A percentile compares a stretch with the other conserved stretches of the same genome.
Conservation (phyloP, 2,113 vertebrate species). For the Microtus ochrogaster region DNA sequence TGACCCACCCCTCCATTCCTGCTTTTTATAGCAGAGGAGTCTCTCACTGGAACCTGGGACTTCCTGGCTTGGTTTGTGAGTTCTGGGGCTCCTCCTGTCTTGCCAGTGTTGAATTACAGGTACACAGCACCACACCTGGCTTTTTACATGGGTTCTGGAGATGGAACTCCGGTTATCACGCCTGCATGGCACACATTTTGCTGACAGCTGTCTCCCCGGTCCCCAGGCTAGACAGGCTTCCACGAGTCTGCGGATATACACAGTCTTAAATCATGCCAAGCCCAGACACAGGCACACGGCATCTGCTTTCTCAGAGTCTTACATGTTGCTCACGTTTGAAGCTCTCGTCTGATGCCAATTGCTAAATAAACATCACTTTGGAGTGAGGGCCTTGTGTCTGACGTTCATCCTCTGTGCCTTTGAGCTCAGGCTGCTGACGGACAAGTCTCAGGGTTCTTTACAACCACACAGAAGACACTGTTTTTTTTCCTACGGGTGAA, state of each 20-base stretch:
- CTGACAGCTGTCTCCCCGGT: neutral
- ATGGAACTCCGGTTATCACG: neutral
- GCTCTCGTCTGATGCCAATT: neutral
- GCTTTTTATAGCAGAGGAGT: neutral
- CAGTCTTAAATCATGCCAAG: neutral
- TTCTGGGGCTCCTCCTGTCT: neutral
- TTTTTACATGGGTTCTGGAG: neutral
- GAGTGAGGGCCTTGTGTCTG: neutral
- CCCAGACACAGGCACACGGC: accelerated
- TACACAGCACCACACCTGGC: too few relatives aligned
- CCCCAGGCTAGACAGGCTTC: neutral
- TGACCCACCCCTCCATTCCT: neutral
- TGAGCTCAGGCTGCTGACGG: neutral
- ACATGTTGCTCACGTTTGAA: accelerated
- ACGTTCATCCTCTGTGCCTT: accelerated
- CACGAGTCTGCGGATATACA: neutral
- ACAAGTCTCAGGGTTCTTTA: neutral
- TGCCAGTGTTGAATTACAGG: neutral
- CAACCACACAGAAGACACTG: neutral
- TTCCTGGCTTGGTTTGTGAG: too few relatives aligned
- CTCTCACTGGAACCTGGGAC: neutral
- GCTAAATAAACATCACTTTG: neutral
- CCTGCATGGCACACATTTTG: neutral
- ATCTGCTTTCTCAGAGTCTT: accelerated
- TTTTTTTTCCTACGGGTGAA: slow-evolving; percentile 48